Evolutionary conservation across 2,888 invertebrate genomes (phyloP).

Genomic region (Xiphydria camelus): DNA sequence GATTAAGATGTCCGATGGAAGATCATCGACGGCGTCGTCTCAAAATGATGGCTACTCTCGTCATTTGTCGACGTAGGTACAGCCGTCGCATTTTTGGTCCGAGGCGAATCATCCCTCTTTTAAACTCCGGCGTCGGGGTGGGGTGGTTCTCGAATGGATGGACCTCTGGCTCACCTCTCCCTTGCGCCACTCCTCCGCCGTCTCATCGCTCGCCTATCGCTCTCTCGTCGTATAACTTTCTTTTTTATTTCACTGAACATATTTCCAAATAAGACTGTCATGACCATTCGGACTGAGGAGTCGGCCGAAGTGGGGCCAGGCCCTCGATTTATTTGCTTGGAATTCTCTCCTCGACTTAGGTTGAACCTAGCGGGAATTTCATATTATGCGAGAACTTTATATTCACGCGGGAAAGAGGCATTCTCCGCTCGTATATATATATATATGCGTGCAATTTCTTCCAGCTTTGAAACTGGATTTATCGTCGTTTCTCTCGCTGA

Average conservation of each 20-base stretch:
- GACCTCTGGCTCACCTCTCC: neutral
- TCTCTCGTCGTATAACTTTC: constrained; percentile 5
- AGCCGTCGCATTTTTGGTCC: neutral
- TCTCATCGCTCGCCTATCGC: neutral
- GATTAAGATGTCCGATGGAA: neutral
- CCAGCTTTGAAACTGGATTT: too few relatives aligned
- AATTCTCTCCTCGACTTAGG: constrained; percentile 19
- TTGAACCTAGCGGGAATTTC: too few relatives aligned
- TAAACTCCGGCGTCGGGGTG: neutral
- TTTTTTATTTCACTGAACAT: constrained; percentile 15
- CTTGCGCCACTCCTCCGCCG: neutral
- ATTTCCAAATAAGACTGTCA: constrained; percentile 16
- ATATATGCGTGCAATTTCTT: too few relatives aligned
- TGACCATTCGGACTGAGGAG: constrained; percentile 4
- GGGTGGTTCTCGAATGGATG: constrained; percentile 1
- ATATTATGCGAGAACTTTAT: too few relatives aligned
- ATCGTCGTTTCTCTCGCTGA: too few relatives aligned
- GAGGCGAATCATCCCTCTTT: neutral
- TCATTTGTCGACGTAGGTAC: neutral
- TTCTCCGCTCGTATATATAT: too few relatives aligned
- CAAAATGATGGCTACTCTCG: neutral
- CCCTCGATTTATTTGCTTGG: constrained; percentile 13
- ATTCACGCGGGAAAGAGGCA: too few relatives aligned
- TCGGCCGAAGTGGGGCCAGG: constrained; percentile 5
- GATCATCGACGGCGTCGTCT: neutral